Evolutionary conservation across 2,113 vertebrate species (phyloP).

Genomic region (Aramus guarauna): DNA sequence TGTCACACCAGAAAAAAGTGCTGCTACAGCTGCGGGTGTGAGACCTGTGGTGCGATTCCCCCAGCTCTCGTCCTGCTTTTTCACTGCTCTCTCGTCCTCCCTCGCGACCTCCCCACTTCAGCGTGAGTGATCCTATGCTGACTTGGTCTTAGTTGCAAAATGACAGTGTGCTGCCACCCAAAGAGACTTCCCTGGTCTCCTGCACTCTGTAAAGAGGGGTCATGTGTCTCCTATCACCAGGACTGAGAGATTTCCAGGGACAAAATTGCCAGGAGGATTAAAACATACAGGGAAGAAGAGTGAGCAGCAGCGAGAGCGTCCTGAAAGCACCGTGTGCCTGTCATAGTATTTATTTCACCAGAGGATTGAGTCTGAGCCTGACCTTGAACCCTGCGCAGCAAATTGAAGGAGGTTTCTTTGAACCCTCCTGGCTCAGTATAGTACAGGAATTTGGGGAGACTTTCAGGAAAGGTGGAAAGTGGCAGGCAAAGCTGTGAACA

Average conservation of each 20-base stretch:
- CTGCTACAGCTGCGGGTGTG: background rate
- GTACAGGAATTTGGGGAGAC: background rate
- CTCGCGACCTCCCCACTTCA: background rate
- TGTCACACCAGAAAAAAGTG: background rate
- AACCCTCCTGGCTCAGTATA: background rate
- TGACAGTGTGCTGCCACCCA: background rate
- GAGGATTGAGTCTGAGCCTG: background rate
- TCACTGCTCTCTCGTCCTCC: background rate
- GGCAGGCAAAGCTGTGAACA: constrained; percentile 45
- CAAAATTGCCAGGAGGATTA: background rate
- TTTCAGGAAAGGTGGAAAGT: constrained; percentile 17
- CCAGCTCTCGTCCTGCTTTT: background rate
- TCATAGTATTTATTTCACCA: background rate
- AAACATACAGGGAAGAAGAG: background rate
- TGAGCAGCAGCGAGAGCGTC: background rate
- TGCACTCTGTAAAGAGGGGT: background rate
- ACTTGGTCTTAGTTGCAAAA: background rate
- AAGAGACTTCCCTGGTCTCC: background rate
- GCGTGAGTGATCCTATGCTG: background rate
- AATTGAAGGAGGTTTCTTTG: background rate
- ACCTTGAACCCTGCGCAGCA: background rate
- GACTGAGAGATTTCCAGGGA: background rate
- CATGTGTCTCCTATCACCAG: background rate
- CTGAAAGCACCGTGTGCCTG: background rate
- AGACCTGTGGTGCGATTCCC: background rate